Percentiles rank a stretch among this genome's conserved stretches.
phyloP scores from a whole-genome alignment of 2,113 vertebrate species.

The Ivindomyrus marchei region DNA sequence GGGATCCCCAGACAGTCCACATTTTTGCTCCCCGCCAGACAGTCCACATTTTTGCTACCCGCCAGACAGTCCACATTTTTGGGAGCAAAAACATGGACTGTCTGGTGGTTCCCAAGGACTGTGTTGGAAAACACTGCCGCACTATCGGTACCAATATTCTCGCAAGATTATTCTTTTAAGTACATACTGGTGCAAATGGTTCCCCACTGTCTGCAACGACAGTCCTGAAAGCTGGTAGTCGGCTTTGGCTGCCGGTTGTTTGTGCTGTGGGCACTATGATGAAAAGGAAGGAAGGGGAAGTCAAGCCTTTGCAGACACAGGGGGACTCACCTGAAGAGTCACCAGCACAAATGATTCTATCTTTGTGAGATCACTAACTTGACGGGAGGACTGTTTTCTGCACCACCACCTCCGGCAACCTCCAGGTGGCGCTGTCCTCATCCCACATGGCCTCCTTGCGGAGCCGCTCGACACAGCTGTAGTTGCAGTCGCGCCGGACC shows the following conservation, averaged over 20 bases:
- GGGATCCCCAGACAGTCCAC: no score
- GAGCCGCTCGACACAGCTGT: constrained; percentile 75
- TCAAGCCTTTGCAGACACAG: background rate
- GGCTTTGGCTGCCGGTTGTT: constrained; percentile 32
- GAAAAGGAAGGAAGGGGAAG: constrained; percentile 14
- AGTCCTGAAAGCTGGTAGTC: constrained; percentile 37
- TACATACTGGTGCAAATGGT: constrained; percentile 42
- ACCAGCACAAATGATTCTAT: background rate
- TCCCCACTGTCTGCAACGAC: constrained; percentile 46
- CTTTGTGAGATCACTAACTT: constrained; percentile 53
- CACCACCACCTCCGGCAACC: constrained; percentile 67
- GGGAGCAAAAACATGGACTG: background rate
- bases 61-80: background rate
- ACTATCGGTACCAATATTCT: background rate
- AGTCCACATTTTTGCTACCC: no score
- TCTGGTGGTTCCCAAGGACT: background rate
- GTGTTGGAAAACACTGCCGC: background rate
- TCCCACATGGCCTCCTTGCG: constrained; percentile 70
- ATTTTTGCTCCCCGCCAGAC: no score
- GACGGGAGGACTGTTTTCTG: constrained; percentile 71
- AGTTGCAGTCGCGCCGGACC: constrained; percentile 73
- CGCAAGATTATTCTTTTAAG: background rate
- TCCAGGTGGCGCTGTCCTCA: constrained; percentile 72
- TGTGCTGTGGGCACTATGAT: constrained; percentile 55
- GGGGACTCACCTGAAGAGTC: background rate